Conservation (phyloP, 2,797 vertebrate species). For the Harpagifer antarcticus region DNA sequence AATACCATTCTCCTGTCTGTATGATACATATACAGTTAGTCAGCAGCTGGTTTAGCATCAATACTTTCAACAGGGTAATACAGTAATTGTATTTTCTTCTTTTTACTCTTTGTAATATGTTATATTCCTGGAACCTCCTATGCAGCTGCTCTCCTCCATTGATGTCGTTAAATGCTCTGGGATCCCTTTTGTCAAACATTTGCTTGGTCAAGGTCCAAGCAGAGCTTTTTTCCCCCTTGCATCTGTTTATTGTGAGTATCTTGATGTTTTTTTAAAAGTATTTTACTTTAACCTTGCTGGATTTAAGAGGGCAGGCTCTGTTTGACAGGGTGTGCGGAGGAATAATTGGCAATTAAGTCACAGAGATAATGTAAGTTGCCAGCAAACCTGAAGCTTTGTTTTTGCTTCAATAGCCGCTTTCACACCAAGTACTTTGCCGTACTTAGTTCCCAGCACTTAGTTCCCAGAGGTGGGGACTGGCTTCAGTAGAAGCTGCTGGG, state of each 20-base stretch:
- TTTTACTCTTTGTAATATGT: neutral
- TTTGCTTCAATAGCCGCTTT: neutral
- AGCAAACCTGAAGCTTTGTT: neutral
- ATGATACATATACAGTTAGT: neutral
- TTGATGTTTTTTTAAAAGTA: neutral
- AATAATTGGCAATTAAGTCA: neutral
- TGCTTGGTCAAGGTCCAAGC: no score
- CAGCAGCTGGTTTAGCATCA: no score
- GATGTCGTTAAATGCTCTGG: neutral
- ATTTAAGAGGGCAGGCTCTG: neutral
- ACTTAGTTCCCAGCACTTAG: no score
- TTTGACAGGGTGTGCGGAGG: neutral
- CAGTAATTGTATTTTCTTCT: no score
- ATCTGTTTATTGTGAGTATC: neutral
- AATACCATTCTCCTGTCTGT: neutral
- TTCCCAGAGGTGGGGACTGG: no score
- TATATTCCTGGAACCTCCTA: neutral
- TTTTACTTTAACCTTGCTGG: neutral
- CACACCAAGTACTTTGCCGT: no score
- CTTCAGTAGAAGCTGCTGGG: no score
- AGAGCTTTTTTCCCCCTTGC: neutral
- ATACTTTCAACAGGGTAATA: no score
- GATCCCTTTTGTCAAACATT: no score
- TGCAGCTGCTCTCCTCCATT: neutral
- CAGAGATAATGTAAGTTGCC: neutral